phyloP scores from a whole-genome alignment of 1,140 invertebrate genomes.

The Hirudo medicinalis region DNA sequence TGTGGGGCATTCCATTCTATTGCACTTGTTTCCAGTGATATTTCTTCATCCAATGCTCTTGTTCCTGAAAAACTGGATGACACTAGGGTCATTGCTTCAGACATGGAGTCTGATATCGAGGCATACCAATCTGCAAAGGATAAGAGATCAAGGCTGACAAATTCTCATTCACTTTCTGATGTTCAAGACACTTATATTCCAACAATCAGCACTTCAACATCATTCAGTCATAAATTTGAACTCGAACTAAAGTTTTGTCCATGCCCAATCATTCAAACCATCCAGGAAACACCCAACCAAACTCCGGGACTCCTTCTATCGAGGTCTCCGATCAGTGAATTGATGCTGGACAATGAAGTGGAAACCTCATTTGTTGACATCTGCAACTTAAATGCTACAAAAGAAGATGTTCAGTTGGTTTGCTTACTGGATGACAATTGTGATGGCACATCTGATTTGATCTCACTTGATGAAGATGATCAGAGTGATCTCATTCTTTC shows the following conservation, averaged over 20 bases:
- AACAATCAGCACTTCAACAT: not conserved
- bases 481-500: not conserved
- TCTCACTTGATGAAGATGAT: not conserved
- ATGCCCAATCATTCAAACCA: not conserved
- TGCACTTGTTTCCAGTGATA: slow-evolving; percentile 44
- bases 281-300: not conserved
- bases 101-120: too few species aligned
- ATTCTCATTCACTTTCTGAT: not conserved
- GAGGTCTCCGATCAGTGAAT: not conserved
- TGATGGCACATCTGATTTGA: not conserved
- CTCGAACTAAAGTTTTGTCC: not conserved
- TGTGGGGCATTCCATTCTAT: slow-evolving; percentile 54
- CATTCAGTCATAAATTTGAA: slow-evolving; percentile 5
- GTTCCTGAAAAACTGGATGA: not conserved
- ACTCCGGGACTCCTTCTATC: not conserved
- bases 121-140: too few species aligned
- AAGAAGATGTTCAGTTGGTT: not conserved
- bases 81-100: too few species aligned
- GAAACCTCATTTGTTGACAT: slow-evolving; percentile 1
- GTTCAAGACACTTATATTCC: not conserved
- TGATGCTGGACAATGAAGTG: not conserved
- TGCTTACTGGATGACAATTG: not conserved
- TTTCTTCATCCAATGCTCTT: not conserved
- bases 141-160: not conserved
- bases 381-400: not conserved